Evolutionary conservation across 2,888 invertebrate genomes (phyloP).

Genomic region (Polyploca ridens): DNA sequence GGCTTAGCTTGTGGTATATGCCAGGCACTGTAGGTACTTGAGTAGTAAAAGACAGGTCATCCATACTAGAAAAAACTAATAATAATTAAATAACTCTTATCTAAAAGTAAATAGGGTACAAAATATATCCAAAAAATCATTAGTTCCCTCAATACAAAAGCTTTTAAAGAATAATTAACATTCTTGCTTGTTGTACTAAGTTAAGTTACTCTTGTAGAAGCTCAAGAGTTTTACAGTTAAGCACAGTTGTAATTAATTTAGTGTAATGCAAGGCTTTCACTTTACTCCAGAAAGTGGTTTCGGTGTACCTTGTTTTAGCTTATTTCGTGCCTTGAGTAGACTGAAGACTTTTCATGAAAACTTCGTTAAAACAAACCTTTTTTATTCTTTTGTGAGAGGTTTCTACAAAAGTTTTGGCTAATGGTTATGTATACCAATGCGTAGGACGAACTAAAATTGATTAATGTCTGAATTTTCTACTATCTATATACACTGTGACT

Average conservation of each 20-base stretch:
- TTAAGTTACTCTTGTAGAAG: slow-evolving; percentile 2
- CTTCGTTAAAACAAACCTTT: background rate
- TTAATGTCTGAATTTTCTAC: too few relatives aligned
- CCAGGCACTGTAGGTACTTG: too few relatives aligned
- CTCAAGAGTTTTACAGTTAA: slow-evolving; percentile 5
- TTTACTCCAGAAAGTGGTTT: slow-evolving; percentile 4
- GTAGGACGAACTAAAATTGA: too few relatives aligned
- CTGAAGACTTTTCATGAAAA: background rate
- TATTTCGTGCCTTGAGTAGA: background rate
- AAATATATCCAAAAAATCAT: too few relatives aligned
- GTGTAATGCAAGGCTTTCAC: slow-evolving; percentile 4
- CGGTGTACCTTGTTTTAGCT: background rate
- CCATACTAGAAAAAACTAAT: too few relatives aligned
- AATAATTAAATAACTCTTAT: too few relatives aligned
- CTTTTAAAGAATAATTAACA: slow-evolving; percentile 9
- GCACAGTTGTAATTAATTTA: slow-evolving; percentile 7
- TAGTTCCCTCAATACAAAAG: background rate
- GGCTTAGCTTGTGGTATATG: too few relatives aligned
- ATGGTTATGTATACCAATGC: background rate
- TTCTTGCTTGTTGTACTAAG: slow-evolving; percentile 2
- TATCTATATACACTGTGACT: too few relatives aligned
- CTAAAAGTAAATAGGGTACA: too few relatives aligned
- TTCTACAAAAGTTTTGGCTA: background rate
- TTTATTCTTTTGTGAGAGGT: background rate
- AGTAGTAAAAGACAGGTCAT: too few relatives aligned